Evolutionary conservation across 2,113 vertebrate genomes (phyloP).

Genomic region (Thinocorus orbignyianus): DNA sequence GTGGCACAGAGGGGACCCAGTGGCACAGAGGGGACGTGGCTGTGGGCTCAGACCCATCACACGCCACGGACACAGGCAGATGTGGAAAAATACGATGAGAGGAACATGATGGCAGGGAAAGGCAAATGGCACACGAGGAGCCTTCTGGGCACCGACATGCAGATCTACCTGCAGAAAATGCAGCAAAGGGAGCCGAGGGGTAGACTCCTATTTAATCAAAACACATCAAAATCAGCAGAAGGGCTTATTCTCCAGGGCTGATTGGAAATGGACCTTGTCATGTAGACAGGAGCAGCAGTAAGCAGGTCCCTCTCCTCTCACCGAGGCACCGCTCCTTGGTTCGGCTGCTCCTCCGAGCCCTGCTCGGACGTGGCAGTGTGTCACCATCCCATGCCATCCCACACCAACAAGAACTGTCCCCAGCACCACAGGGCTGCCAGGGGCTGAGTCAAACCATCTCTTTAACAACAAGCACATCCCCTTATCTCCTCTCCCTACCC

Average conservation of each 20-base stretch:
- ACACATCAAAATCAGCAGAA: accelerated
- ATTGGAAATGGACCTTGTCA: background rate
- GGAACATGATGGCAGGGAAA: accelerated
- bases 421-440: conserved; percentile 41
- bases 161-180: background rate
- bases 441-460: conserved; percentile 45
- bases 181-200: background rate
- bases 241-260: background rate
- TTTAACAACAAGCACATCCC: background rate
- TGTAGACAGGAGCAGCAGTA: background rate
- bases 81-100: accelerated
- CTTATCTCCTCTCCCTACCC: background rate
- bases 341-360: background rate
- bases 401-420: conserved; percentile 44
- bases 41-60: background rate
- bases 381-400: background rate
- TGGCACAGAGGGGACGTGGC: accelerated
- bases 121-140: accelerated
- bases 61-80: accelerated
- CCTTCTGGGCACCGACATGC: background rate
- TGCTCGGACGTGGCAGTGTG: accelerated
- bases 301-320: background rate
- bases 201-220: background rate
- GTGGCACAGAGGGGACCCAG: accelerated
- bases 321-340: accelerated